Base-by-base conservation (phyloP, 2,113 vertebrate genomes). In the Triplophysa siluroides region DNA sequence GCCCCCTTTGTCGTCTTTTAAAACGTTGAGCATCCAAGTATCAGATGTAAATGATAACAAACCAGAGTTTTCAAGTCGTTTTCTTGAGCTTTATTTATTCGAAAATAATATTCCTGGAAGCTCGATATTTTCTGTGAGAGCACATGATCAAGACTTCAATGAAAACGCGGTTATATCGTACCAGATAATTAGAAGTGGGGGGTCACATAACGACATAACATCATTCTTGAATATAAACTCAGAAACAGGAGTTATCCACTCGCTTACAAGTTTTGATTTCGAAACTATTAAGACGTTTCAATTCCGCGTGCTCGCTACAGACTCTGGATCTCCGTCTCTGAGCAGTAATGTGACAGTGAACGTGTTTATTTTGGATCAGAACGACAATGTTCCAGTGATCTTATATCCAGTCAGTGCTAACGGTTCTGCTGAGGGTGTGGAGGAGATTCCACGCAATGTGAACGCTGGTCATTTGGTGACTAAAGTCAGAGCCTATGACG, bases 1-100 rank as follows among this genome's bases (percentile, higher is more conserved):
- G 0, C 83, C 78, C 0, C 13, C 88, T 3, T 70, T 92, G 63
- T 88, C 88, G 4, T 83, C 88, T 14, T 21, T 88, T 0, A 89
- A 81, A 71, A 90, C 83, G 50, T 81, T 93, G 2, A 85, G 69
- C 61, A 85, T 93, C 1, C 82, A 67, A 24, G 79, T 93, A 24
- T 89, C 91, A 74, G 93, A 93, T 84, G 84, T 93, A 60, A 83
- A 92, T 76, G 92, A 92, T 14, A 92, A 91, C 52, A 65, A 2
- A 0, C 92, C 91, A n/a, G 26, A 78, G 12, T 92, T 87, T 80
- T 2, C 14, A 1, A 62, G 89, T 0, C 87, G 78, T 78, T 90
- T 87, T 0, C 12, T 89, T 24, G 86, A 89, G 58, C 26, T 92
- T 14, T 94, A 90, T 21, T 29, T 93, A 11, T 6, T 56, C 43